phyloP scores from a whole-genome alignment of 1,140 invertebrate species.

The Drosophila ananassae region DNA sequence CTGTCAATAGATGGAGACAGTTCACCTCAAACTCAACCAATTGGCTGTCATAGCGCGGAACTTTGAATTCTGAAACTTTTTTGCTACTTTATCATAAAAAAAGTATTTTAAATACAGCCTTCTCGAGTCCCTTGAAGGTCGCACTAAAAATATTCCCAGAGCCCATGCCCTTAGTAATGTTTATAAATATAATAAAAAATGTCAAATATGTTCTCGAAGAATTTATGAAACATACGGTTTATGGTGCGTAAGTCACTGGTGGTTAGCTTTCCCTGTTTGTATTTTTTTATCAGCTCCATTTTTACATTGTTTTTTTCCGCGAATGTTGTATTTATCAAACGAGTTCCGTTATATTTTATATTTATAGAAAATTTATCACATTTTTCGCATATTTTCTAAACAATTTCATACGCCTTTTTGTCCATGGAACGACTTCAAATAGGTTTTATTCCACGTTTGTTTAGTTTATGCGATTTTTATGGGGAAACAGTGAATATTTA shows the following conservation, averaged over 20 bases:
- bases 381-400: slow-evolving; percentile 8
- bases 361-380: slow-evolving; percentile 18
- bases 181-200: slow-evolving; percentile 4
- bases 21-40: slow-evolving; percentile 45
- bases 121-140: slow-evolving; percentile 12
- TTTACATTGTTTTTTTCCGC: slow-evolving; percentile 22
- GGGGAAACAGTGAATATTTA: slow-evolving; percentile 25
- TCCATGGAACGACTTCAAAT: slow-evolving; percentile 3
- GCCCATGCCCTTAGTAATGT: slow-evolving; percentile 19
- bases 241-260: slow-evolving; percentile 65
- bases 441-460: slow-evolving; percentile 24
- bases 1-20: slow-evolving; percentile 55
- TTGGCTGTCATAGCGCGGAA: slow-evolving; percentile 36
- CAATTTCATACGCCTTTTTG: slow-evolving; percentile 1
- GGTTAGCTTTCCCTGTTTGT: slow-evolving; percentile 72
- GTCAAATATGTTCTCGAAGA: not conserved
- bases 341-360: slow-evolving; percentile 1
- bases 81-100: not conserved
- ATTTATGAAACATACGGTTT: slow-evolving; percentile 64
- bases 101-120: not conserved
- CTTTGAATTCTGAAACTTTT: slow-evolving; percentile 23
- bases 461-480: slow-evolving; percentile 34
- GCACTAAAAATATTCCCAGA: slow-evolving; percentile 26
- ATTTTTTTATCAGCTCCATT: slow-evolving; percentile 81
- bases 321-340: slow-evolving; percentile 4